These are phyloP conservation scores for Anas bahamensis DNA, from an alignment of 2,797 vertebrate species.

Conservation along the genomic window DNA sequence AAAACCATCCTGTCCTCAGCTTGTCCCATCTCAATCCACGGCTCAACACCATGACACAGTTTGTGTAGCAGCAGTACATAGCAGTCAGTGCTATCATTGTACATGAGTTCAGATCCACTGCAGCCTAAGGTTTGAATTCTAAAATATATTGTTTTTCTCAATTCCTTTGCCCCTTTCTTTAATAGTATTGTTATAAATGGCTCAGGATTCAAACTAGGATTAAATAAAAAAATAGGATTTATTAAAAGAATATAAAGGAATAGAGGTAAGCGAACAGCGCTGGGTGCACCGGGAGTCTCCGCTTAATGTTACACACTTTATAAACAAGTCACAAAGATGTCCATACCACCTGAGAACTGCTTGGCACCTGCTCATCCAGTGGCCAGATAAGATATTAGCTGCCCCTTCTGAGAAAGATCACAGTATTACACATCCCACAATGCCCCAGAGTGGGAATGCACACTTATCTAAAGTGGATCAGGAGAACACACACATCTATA, in stretches of 20 bases:
- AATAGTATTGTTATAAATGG: background rate
- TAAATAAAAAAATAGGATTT: no score
- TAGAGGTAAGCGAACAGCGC: no score
- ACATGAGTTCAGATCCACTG: background rate
- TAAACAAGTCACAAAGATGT: background rate
- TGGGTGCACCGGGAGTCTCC: no score
- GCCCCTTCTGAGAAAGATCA: background rate
- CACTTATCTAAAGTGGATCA: constrained; percentile 69
- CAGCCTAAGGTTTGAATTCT: background rate
- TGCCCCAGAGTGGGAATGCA: background rate
- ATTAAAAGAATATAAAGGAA: no score
- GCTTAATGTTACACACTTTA: background rate
- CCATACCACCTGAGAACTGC: background rate
- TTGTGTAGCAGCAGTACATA: background rate
- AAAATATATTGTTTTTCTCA: background rate
- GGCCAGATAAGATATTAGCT: background rate
- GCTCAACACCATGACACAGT: background rate
- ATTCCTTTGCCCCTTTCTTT: background rate
- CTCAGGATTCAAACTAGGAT: no score
- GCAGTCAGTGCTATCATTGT: background rate
- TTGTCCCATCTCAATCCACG: background rate
- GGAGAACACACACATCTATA: constrained; percentile 9
- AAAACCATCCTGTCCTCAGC: background rate
- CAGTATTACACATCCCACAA: background rate
- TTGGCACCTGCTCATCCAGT: background rate